Evolutionary conservation across 2,797 vertebrate species (phyloP).

Genomic region (Chaetophractus vellerosus): DNA sequence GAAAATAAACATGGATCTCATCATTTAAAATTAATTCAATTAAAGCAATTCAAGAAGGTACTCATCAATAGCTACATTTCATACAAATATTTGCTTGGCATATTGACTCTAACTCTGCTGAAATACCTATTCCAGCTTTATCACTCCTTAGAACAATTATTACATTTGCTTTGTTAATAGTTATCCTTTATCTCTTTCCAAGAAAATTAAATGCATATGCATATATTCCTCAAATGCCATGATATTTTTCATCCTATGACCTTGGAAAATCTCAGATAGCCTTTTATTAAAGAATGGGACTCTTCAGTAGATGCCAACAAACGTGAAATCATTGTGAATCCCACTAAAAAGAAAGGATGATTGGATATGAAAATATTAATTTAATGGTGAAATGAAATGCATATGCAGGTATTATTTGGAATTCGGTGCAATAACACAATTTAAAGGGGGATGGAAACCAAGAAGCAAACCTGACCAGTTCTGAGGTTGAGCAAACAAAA

Average conservation of each 20-base stretch:
- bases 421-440: neutral
- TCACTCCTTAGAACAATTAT: slow-evolving; percentile 86
- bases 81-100: slow-evolving; percentile 86
- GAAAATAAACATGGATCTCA: no score
- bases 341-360: neutral
- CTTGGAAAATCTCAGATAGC: slow-evolving; percentile 64
- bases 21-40: slow-evolving; percentile 72
- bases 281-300: neutral
- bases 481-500: neutral
- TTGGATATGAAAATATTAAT: neutral
- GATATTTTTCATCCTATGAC: slow-evolving; percentile 80
- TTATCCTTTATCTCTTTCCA: slow-evolving; percentile 74
- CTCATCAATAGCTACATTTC: slow-evolving; percentile 81
- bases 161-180: slow-evolving; percentile 88
- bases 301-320: neutral
- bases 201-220: slow-evolving; percentile 85
- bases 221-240: slow-evolving; percentile 84
- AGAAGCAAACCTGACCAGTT: neutral
- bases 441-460: neutral
- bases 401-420: neutral
- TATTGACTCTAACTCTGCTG: slow-evolving; percentile 78
- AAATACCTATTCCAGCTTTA: slow-evolving; percentile 85
- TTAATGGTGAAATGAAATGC: neutral
- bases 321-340: neutral
- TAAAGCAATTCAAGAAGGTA: slow-evolving; percentile 76